Evolutionary conservation across 1,140 invertebrate species (phyloP), one percentile per base, ranked within the genome.

Genomic region (Musca domestica): DNA sequence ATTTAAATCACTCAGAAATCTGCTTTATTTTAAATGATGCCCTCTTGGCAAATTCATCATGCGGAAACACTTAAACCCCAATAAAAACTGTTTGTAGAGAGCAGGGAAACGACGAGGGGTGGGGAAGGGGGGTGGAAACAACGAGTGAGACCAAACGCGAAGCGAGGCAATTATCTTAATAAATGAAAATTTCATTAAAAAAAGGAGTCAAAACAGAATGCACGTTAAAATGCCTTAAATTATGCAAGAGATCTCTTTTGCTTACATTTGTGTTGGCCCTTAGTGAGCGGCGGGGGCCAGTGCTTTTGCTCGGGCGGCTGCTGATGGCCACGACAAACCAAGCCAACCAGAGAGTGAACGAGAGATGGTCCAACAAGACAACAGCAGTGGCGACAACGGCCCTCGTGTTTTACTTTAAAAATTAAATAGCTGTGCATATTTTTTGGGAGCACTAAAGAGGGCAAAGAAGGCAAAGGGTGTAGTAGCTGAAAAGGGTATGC

Each of bases 201-300:
- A 61, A 34, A 64, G 19, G n/a, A 64, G 3, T 46, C n/a, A 64
- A 3, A 46, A 46, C 12, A 47, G 46, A 64, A 64, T 17, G 30
- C 34, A 46, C 61, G 41, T 46, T 64, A 47, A 64, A 46, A 64
- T 64, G 30, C 41, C 63, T 49, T 48, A 64, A 64, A 64, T 64
- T 64, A 49, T 64, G 47, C 63, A 64, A 48, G 22, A 64, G 47
- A 64, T 48, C 22, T 64, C 23, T 48, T 48, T 41, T 41, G 34
- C 34, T 41, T 41, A 41, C 34, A 41, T 41, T 41, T 30, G 3
- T 41, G 34, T 2, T 41, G 34, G 34, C 34, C 34, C 34, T 41
- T 41, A 10, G 34, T 41, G n/a, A n/a, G n/a, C n/a, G n/a, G n/a
- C n/a, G n/a, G n/a, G 34, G 34, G 34, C 6, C 34, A 41, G 12